A percentile compares a stretch with the other conserved stretches of the same genome.
phyloP scores from a whole-genome alignment of 2,888 invertebrate genomes.

The Drosophila prolongata region DNA sequence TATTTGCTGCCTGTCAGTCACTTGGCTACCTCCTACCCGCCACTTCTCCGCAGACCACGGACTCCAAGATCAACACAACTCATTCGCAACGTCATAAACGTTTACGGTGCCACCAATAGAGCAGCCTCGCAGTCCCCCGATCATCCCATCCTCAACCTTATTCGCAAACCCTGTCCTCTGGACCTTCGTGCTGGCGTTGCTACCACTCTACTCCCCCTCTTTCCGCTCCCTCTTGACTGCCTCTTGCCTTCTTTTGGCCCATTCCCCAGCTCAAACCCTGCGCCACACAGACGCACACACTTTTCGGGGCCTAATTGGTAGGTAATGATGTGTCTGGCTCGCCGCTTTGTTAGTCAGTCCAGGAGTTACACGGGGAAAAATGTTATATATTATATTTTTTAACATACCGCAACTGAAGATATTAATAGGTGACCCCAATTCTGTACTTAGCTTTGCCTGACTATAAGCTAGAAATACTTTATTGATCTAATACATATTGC shows the following conservation, averaged over 20 bases:
- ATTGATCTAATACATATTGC: too few species aligned
- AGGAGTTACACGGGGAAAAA: slow-evolving; percentile 15
- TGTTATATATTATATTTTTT: too few species aligned
- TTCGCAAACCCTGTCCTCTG: slow-evolving; percentile 15
- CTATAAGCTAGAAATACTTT: too few species aligned
- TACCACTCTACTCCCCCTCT: slow-evolving; percentile 3
- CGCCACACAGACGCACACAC: slow-evolving; percentile 47
- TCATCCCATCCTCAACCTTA: slow-evolving; percentile 6
- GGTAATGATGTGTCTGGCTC: slow-evolving; percentile 79
- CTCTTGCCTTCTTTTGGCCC: neutral
- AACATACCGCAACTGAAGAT: too few species aligned
- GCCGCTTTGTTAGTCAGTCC: slow-evolving; percentile 76
- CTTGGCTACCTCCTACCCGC: slow-evolving; percentile 13
- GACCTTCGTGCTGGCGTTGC: slow-evolving; percentile 22
- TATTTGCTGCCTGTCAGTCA: slow-evolving; percentile 69
- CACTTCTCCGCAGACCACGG: neutral
- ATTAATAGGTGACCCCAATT: too few species aligned
- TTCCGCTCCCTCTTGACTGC: neutral
- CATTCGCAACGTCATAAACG: slow-evolving; percentile 62
- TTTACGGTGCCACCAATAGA: slow-evolving; percentile 77
- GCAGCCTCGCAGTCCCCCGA: slow-evolving; percentile 36
- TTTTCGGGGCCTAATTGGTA: slow-evolving; percentile 75
- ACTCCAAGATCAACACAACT: slow-evolving; percentile 18
- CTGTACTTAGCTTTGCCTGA: too few species aligned
- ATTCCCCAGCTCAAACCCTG: slow-evolving; percentile 15